These are phyloP conservation scores for Rhyzopertha dominica DNA, from an alignment of 1,140 invertebrate genomes.

Conservation along the genomic window DNA sequence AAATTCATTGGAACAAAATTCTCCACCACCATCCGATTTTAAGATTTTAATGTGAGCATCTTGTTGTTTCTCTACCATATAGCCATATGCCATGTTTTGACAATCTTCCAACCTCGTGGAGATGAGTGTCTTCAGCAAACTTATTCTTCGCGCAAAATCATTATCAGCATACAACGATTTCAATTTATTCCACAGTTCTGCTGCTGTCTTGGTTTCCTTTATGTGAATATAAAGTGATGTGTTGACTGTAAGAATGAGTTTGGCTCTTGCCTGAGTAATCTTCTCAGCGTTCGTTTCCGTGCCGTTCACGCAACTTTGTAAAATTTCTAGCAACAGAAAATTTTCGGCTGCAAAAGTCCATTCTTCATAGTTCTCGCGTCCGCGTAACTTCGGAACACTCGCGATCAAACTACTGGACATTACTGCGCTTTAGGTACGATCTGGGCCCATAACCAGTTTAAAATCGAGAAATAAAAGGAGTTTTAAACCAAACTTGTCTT, in stretches of 20 bases:
- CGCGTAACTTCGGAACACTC: slow-evolving; percentile 20
- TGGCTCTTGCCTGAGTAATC: slow-evolving; percentile 10
- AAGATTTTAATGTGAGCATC: too few species aligned
- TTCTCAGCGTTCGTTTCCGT: slow-evolving; percentile 4
- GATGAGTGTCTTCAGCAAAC: slow-evolving; percentile 20
- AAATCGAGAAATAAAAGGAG: too few species aligned
- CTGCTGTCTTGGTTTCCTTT: slow-evolving; percentile 13
- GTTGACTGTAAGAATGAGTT: slow-evolving; percentile 20
- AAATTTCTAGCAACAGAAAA: slow-evolving; percentile 21
- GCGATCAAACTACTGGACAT: slow-evolving; percentile 8
- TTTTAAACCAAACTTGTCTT: too few species aligned
- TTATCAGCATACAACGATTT: slow-evolving; percentile 19
- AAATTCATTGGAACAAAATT: slow-evolving; percentile 18
- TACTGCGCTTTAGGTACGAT: too few species aligned
- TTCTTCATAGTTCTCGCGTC: slow-evolving; percentile 23
- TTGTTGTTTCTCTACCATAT: too few species aligned
- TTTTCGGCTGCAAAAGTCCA: slow-evolving; percentile 23
- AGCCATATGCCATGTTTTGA: slow-evolving; percentile 19
- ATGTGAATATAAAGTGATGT: slow-evolving; percentile 20
- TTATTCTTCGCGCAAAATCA: slow-evolving; percentile 16
- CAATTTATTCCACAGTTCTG: slow-evolving; percentile 20
- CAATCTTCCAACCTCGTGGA: slow-evolving; percentile 20
- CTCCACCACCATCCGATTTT: too few species aligned
- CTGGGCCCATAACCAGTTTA: too few species aligned
- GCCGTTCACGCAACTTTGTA: slow-evolving; percentile 13